These are phyloP conservation scores for Pyrochroa serraticornis DNA, from an alignment of 2,888 invertebrate species.

Conservation along the genomic window DNA sequence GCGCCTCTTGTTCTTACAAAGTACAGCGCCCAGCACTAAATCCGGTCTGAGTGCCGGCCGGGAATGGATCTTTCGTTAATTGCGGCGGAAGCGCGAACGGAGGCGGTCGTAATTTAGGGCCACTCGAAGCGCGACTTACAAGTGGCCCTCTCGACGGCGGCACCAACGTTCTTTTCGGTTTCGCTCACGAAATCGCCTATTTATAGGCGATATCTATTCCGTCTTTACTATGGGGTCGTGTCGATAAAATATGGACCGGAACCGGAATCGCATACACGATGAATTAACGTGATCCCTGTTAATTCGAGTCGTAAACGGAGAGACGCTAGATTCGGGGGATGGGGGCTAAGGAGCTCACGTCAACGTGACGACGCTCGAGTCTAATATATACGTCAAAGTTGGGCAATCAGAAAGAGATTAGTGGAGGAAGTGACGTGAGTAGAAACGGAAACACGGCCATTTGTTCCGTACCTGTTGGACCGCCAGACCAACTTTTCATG, in stretches of 20 bases:
- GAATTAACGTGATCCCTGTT: too few species aligned
- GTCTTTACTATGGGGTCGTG: background rate
- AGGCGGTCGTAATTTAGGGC: slow-evolving; percentile 17
- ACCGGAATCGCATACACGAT: background rate
- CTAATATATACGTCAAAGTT: slow-evolving; percentile 59
- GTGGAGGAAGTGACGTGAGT: slow-evolving; percentile 54
- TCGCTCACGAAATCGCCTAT: slow-evolving; percentile 6
- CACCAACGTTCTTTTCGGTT: slow-evolving; percentile 5
- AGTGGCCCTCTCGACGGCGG: slow-evolving; percentile 22
- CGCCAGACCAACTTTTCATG: slow-evolving; percentile 37
- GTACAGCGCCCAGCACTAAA: slow-evolving; percentile 25
- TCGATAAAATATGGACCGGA: background rate
- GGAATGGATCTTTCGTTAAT: slow-evolving; percentile 33
- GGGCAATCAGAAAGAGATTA: slow-evolving; percentile 59
- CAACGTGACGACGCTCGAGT: slow-evolving; percentile 46
- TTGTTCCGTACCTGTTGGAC: slow-evolving; percentile 45
- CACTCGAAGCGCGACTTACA: slow-evolving; percentile 28
- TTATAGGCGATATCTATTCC: background rate
- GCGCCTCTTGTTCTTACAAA: slow-evolving; percentile 30
- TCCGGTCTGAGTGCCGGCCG: slow-evolving; percentile 28
- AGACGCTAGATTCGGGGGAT: background rate
- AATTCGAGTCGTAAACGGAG: background rate
- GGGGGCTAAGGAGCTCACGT: slow-evolving; percentile 18
- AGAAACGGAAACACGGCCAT: slow-evolving; percentile 50
- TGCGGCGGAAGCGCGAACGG: slow-evolving; percentile 7